A percentile compares a stretch with the other conserved stretches of the same genome.
These are phyloP conservation scores for Heliconius congener DNA, from an alignment of 1,140 invertebrate genomes.

Conservation along the genomic window DNA sequence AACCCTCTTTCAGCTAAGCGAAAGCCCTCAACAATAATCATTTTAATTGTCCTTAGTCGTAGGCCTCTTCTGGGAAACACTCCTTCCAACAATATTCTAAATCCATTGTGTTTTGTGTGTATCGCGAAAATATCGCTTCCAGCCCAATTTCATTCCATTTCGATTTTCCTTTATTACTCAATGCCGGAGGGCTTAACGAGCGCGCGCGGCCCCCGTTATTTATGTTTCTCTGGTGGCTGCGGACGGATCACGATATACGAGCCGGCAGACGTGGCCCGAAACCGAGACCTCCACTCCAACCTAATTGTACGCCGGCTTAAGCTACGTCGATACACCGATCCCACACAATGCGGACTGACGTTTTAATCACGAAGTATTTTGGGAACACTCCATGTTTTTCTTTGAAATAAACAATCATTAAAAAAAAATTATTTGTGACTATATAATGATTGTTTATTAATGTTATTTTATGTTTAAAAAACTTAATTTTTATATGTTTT, in stretches of 20 bases:
- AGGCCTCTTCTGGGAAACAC: conserved; percentile 61
- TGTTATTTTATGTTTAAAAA: not conserved
- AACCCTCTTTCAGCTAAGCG: conserved; percentile 56
- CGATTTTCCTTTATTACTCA: conserved; percentile 81
- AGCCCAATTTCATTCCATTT: conserved; percentile 80
- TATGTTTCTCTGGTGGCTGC: conserved; percentile 78
- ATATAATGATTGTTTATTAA: not conserved
- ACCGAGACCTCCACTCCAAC: conserved; percentile 69
- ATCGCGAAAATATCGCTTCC: conserved; percentile 77
- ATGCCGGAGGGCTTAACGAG: conserved; percentile 77
- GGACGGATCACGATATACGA: conserved; percentile 77
- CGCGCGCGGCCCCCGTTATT: conserved; percentile 73
- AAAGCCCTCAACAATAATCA: conserved; percentile 66
- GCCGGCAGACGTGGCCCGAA: conserved; percentile 60
- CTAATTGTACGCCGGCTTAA: conserved; percentile 75
- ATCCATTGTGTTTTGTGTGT: conserved; percentile 72
- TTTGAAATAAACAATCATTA: not conserved
- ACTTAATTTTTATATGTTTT: conserved; percentile 35
- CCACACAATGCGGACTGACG: conserved; percentile 38
- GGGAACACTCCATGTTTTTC: not conserved
- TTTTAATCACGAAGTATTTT: conserved; percentile 36
- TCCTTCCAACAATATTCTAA: conserved; percentile 72
- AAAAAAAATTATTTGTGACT: not conserved
- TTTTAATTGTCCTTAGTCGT: conserved; percentile 72
- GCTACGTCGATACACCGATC: conserved; percentile 59